These are phyloP conservation scores for Stegodyphus mimosarum DNA, from an alignment of 1,140 invertebrate genomes.

Conservation along the genomic window DNA sequence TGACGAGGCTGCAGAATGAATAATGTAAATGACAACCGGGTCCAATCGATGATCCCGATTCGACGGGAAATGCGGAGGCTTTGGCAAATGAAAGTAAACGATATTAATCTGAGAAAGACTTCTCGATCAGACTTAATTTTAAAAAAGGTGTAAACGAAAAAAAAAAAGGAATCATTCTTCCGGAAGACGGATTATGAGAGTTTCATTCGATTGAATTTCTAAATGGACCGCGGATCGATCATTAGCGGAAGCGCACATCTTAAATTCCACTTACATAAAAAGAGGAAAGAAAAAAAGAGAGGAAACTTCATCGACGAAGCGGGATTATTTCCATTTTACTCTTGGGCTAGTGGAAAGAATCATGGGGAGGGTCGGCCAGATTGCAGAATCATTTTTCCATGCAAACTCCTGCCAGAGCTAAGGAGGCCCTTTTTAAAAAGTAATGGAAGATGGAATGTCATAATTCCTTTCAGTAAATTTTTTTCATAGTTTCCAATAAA, in stretches of 20 bases:
- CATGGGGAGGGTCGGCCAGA: too few species aligned
- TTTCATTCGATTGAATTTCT: conserved; percentile 59
- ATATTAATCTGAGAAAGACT: conserved; percentile 53
- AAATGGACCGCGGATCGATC: conserved; percentile 55
- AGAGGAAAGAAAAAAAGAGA: too few species aligned
- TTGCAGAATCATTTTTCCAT: too few species aligned
- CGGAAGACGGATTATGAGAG: conserved; percentile 49
- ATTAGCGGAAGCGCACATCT: conserved; percentile 31
- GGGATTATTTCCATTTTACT: too few species aligned
- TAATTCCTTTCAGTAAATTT: too few species aligned
- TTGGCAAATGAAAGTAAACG: conserved; percentile 47
- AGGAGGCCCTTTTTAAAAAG: too few species aligned
- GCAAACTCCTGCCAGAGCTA: too few species aligned
- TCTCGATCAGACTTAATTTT: conserved; percentile 57
- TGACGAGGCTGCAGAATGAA: conserved; percentile 50
- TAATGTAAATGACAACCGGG: conserved; percentile 58
- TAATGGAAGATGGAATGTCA: too few species aligned
- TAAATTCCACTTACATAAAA: too few species aligned
- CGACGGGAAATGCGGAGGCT: conserved; percentile 27
- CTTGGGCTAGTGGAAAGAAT: too few species aligned
- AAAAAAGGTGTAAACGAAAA: conserved; percentile 56
- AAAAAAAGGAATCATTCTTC: conserved; percentile 31
- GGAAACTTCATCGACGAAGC: too few species aligned
- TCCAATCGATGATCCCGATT: conserved; percentile 48
- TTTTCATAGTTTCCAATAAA: too few species aligned